Evolutionary conservation across 2,888 invertebrate genomes (phyloP).

Genomic region (Conus canariensis): DNA sequence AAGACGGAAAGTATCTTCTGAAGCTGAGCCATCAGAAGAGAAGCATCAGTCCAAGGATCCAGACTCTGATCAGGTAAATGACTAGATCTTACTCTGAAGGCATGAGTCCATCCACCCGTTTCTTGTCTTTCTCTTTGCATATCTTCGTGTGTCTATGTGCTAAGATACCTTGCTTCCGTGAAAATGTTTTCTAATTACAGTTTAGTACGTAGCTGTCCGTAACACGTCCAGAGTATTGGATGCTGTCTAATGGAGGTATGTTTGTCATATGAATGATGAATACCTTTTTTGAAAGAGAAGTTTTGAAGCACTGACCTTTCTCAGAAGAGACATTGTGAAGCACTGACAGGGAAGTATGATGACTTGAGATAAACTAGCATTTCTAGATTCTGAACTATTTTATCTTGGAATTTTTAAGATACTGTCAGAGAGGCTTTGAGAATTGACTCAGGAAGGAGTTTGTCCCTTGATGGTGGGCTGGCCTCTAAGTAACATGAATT

Average conservation of each 20-base stretch:
- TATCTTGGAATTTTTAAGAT: too few relatives aligned
- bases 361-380: neutral
- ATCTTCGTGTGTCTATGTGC: neutral
- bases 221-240: neutral
- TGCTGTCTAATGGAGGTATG: neutral
- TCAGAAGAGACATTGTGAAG: neutral
- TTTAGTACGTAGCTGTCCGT: too few relatives aligned
- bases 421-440: too few relatives aligned
- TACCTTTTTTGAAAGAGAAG: too few relatives aligned
- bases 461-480: too few relatives aligned
- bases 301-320: neutral
- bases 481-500: too few relatives aligned
- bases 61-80: conserved; percentile 25
- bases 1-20: neutral
- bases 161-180: too few relatives aligned
- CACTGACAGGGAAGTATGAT: neutral
- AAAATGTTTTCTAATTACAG: too few relatives aligned
- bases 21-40: neutral
- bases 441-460: too few relatives aligned
- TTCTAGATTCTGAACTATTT: too few relatives aligned
- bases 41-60: neutral
- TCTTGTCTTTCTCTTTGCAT: neutral
- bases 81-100: neutral
- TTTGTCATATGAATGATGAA: too few relatives aligned
- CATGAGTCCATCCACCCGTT: neutral